Conservation (phyloP, 35 echinoderm and acorn worm genomes). For the Acanthaster planci region DNA sequence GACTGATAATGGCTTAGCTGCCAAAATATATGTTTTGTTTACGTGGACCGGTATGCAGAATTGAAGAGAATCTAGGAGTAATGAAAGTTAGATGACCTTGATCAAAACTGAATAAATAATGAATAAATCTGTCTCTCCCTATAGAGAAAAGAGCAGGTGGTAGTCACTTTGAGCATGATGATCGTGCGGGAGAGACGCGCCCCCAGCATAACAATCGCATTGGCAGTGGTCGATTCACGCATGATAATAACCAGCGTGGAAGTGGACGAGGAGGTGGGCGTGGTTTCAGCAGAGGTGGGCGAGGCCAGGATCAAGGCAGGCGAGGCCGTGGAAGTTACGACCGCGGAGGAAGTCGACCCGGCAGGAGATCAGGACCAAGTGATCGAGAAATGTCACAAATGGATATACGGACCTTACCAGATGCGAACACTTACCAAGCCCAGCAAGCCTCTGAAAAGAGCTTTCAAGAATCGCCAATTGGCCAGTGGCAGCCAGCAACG, state of each 20-base stretch:
- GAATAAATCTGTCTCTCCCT: background rate
- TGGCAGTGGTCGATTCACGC: constrained; percentile 15
- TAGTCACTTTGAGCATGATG: constrained; percentile 19
- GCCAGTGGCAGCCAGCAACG: constrained; percentile 42
- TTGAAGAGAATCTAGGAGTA: too few species aligned
- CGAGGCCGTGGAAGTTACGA: background rate
- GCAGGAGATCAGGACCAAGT: background rate
- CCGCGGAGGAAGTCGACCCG: background rate
- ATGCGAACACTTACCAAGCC: too few species aligned
- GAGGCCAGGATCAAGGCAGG: background rate
- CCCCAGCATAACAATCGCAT: background rate
- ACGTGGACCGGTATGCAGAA: too few species aligned
- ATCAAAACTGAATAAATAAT: too few species aligned
- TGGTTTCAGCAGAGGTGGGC: background rate
- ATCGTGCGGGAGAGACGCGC: background rate
- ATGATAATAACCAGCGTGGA: background rate
- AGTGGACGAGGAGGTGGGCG: constrained; percentile 7
- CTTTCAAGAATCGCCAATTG: constrained; percentile 40
- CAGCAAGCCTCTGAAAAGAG: background rate
- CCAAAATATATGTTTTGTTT: too few species aligned
- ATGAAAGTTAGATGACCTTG: too few species aligned
- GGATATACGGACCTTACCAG: background rate
- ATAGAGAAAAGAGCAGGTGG: background rate
- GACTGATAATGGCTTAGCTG: too few species aligned
- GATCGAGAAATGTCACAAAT: background rate